Conservation (phyloP, 2,888 invertebrate genomes). For the Cataglyphis rosenhaueri region DNA sequence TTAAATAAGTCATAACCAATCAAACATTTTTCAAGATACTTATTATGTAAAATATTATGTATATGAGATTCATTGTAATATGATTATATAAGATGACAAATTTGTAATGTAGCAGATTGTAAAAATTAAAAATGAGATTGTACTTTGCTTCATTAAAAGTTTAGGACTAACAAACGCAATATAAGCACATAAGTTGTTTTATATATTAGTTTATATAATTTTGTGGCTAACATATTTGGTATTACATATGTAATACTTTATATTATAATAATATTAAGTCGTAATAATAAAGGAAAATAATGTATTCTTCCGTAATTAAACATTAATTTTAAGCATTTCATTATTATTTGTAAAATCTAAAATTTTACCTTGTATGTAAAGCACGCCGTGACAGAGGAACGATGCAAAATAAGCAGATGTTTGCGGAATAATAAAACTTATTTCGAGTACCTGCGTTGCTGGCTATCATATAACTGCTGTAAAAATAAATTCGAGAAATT, state of each 20-base stretch:
- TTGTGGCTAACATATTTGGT: neutral
- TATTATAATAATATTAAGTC: neutral
- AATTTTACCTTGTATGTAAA: neutral
- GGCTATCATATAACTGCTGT: neutral
- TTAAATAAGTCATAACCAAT: neutral
- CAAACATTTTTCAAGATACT: neutral
- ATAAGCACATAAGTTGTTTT: neutral
- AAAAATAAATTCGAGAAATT: constrained; percentile 6
- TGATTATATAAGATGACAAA: neutral
- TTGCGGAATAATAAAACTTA: neutral
- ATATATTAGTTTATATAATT: neutral
- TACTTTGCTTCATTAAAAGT: neutral
- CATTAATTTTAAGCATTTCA: neutral
- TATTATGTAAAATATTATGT: neutral
- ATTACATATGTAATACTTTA: neutral
- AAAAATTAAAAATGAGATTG: constrained; percentile 8
- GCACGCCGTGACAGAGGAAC: neutral
- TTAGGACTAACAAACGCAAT: neutral
- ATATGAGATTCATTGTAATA: neutral
- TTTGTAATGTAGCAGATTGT: neutral
- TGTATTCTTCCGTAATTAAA: neutral
- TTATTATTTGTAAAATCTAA: neutral
- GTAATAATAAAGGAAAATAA: neutral
- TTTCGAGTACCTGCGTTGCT: neutral
- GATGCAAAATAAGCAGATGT: neutral